Evolutionary conservation across 2,797 vertebrate genomes (phyloP).

Genomic region (Enteromius viviparus): DNA sequence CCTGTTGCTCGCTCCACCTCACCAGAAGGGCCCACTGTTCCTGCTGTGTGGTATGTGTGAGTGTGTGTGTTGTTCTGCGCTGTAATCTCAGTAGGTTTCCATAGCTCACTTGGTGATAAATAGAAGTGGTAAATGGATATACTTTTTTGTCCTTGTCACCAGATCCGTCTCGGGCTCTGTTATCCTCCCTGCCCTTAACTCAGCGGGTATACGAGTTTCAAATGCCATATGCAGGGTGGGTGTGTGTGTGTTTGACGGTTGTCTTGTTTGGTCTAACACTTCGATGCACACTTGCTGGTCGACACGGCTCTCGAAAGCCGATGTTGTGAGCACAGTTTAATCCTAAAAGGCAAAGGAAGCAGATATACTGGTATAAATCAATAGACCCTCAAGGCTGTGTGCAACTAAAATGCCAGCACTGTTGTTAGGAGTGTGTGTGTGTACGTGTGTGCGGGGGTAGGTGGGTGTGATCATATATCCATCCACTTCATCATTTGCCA

Average conservation of each 20-base stretch:
- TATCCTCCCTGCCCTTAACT: conserved; percentile 37
- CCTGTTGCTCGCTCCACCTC: conserved; percentile 41
- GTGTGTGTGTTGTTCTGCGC: conserved; percentile 18
- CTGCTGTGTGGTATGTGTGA: conserved; percentile 38
- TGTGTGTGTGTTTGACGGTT: conserved; percentile 24
- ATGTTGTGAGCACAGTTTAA: conserved; percentile 38
- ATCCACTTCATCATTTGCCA: conserved; percentile 35
- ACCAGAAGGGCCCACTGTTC: conserved; percentile 27
- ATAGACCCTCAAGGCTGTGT: conserved; percentile 43
- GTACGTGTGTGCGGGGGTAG: neutral
- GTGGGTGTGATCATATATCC: conserved; percentile 15
- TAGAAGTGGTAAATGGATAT: conserved; percentile 59
- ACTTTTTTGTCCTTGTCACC: conserved; percentile 62
- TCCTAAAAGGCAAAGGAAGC: conserved; percentile 31
- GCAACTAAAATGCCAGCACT: conserved; percentile 11
- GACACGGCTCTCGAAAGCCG: neutral
- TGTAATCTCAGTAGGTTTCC: conserved; percentile 48
- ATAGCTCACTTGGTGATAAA: conserved; percentile 59
- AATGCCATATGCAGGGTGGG: neutral
- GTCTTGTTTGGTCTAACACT: conserved; percentile 33
- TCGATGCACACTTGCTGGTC: conserved; percentile 19
- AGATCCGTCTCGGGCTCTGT: conserved; percentile 51
- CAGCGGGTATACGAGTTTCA: conserved; percentile 24
- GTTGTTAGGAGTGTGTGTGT: conserved; percentile 3
- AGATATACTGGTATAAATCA: conserved; percentile 42